phyloP scores from a whole-genome alignment of 2,888 invertebrate species.

The Eustalomyia histrio region DNA sequence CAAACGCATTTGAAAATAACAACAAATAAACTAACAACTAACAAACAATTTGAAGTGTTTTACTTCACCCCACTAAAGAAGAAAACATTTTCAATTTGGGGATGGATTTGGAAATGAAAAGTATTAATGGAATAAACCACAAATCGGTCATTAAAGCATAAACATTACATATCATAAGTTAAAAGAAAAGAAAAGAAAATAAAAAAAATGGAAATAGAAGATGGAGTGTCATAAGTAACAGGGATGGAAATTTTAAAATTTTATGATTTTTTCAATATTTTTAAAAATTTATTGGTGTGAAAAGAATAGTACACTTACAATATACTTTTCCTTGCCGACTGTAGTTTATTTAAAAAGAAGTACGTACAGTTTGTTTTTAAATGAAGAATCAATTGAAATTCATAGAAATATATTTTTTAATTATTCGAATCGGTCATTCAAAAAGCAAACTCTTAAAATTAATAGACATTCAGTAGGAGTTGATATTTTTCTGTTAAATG shows the following conservation, averaged over 20 bases:
- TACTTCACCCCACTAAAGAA: neutral
- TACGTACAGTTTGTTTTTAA: no score
- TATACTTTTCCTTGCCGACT: no score
- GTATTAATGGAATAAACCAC: slow-evolving; percentile 62
- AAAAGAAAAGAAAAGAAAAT: no score
- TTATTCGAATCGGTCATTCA: no score
- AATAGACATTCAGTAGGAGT: no score
- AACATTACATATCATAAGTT: slow-evolving; percentile 35
- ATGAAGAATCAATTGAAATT: no score
- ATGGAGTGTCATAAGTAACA: neutral
- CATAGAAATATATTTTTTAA: no score
- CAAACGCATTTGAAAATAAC: slow-evolving; percentile 23
- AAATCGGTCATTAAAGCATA: slow-evolving; percentile 61
- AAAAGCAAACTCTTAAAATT: no score
- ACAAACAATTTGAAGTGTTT: slow-evolving; percentile 4
- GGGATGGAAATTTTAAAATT: neutral
- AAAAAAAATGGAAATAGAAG: neutral
- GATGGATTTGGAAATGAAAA: slow-evolving; percentile 22
- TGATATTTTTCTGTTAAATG: no score
- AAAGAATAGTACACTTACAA: no score
- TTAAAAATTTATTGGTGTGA: no score
- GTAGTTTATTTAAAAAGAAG: no score
- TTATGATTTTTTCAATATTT: neutral
- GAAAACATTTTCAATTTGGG: neutral
- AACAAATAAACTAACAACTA: slow-evolving; percentile 9